These are phyloP conservation scores for Amphipoea oculea DNA, from an alignment of 2,888 invertebrate species.

Conservation along the genomic window DNA sequence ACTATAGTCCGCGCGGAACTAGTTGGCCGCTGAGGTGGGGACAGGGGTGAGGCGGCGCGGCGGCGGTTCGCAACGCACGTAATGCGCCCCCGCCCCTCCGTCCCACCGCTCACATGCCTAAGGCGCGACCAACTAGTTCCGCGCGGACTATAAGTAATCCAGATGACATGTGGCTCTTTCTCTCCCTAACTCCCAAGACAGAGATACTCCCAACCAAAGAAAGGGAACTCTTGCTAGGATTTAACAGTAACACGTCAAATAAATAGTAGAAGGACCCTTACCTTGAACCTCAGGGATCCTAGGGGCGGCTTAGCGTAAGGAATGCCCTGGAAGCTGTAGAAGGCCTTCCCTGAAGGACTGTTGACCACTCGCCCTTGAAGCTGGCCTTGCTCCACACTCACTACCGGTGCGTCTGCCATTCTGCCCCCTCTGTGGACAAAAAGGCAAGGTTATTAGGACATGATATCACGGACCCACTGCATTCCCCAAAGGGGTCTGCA, in stretches of 20 bases:
- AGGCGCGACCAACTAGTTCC: no score
- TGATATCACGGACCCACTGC: neutral
- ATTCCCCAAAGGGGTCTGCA: neutral
- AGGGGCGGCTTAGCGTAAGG: slow-evolving; percentile 87
- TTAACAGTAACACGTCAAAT: no score
- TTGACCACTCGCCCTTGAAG: slow-evolving; percentile 81
- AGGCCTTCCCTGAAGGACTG: slow-evolving; percentile 80
- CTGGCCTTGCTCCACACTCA: slow-evolving; percentile 83
- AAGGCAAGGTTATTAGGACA: neutral
- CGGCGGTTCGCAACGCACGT: no score
- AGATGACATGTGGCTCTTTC: neutral
- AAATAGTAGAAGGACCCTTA: slow-evolving; percentile 52
- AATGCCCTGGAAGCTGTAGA: slow-evolving; percentile 87
- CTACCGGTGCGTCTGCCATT: slow-evolving; percentile 86
- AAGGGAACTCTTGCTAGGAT: neutral
- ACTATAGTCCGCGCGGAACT: no score
- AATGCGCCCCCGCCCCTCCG: no score
- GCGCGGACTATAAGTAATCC: no score
- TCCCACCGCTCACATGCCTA: no score
- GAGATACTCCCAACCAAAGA: neutral
- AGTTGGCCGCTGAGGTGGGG: no score
- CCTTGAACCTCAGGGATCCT: slow-evolving; percentile 86
- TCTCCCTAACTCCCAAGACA: neutral
- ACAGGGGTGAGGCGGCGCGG: no score
- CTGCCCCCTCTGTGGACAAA: slow-evolving; percentile 82